These are phyloP conservation scores for Corythoichthys intestinalis DNA, from an alignment of 2,113 vertebrate genomes.

Conservation along the genomic window DNA sequence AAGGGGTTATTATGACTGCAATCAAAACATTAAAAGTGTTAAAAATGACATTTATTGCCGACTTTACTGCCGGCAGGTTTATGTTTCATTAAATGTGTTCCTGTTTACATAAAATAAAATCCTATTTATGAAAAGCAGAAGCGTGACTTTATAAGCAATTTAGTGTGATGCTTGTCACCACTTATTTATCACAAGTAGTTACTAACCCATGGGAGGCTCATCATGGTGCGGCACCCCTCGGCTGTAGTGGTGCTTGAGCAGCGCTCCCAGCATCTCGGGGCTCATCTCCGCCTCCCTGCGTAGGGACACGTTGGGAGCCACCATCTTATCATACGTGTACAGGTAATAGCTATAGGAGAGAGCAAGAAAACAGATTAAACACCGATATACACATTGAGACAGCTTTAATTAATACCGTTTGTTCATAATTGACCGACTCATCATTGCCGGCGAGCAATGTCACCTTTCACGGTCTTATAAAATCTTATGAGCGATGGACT, in stretches of 20 bases:
- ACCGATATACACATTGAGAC: not conserved
- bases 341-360: slow-evolving; percentile 82
- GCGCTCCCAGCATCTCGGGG: slow-evolving; percentile 72
- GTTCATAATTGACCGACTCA: not conserved
- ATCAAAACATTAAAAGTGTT: no score
- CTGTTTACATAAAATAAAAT: not conserved
- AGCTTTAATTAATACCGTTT: not conserved
- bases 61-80: not conserved
- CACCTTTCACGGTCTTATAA: slow-evolving; percentile 29
- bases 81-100: not conserved
- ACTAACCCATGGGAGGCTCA: slow-evolving; percentile 70
- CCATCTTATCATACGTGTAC: slow-evolving; percentile 96
- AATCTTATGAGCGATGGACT: slow-evolving; percentile 17
- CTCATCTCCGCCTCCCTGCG: slow-evolving; percentile 75
- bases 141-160: not conserved
- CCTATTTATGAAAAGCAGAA: not conserved
- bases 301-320: slow-evolving; percentile 91
- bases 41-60: not conserved
- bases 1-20: not conserved
- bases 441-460: not conserved
- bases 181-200: not conserved
- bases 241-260: slow-evolving; percentile 78
- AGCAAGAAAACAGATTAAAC: slow-evolving; percentile 13
- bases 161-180: not conserved
- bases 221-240: slow-evolving; percentile 67